phyloP scores from a whole-genome alignment of 2,888 invertebrate species.

The Cephus pulcher region DNA sequence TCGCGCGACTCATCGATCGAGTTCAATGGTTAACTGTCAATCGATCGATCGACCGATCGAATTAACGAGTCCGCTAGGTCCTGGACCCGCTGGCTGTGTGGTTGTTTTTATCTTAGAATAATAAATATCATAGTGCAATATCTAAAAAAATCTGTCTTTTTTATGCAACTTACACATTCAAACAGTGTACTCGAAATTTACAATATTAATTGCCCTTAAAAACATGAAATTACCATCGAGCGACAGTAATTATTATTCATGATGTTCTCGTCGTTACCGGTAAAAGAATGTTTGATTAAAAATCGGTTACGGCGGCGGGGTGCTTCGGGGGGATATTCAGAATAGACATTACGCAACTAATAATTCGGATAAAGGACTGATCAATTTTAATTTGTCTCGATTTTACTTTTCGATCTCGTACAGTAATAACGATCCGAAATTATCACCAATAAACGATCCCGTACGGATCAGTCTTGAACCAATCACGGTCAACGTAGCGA shows the following conservation, averaged over 20 bases:
- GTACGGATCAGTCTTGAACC: neutral
- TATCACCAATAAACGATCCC: neutral
- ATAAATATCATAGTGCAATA: conserved; percentile 64
- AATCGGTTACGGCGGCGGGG: conserved; percentile 17
- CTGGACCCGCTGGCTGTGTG: conserved; percentile 39
- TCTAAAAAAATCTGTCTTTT: conserved; percentile 64
- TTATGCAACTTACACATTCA: conserved; percentile 61
- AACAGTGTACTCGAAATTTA: conserved; percentile 62
- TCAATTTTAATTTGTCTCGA: neutral
- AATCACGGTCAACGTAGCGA: neutral
- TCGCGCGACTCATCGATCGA: conserved; percentile 14
- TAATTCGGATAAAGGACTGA: neutral
- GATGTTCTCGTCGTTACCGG: conserved; percentile 31
- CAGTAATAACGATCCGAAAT: neutral
- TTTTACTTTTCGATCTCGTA: neutral
- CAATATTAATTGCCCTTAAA: conserved; percentile 62
- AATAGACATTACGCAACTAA: neutral
- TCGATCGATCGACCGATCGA: neutral
- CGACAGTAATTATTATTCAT: conserved; percentile 41
- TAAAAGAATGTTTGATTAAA: conserved; percentile 42
- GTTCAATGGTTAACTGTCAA: neutral
- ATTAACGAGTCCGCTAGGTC: conserved; percentile 37
- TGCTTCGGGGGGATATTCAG: neutral
- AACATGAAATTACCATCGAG: conserved; percentile 57
- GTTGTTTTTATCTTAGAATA: conserved; percentile 42